Evolutionary conservation across 2,888 invertebrate species (phyloP).

Genomic region (Muschampia staudingeri): DNA sequence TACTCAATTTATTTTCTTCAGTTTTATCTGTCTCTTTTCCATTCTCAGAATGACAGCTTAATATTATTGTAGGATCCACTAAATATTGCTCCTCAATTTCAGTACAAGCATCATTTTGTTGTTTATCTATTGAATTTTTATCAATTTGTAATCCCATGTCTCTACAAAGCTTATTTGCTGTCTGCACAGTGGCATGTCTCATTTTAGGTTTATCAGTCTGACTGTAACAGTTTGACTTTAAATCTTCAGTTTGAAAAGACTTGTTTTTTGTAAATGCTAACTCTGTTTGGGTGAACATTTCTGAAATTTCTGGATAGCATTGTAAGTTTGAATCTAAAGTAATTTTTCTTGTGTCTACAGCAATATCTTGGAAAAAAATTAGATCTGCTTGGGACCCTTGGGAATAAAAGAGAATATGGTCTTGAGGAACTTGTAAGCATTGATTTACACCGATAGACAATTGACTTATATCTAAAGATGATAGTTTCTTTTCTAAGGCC

Average conservation of each 20-base stretch:
- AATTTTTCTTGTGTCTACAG: constrained; percentile 83
- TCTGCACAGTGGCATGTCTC: constrained; percentile 79
- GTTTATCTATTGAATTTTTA: constrained; percentile 60
- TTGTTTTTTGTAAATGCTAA: constrained; percentile 82
- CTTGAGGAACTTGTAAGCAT: constrained; percentile 84
- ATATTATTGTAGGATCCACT: constrained; percentile 64
- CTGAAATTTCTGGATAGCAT: constrained; percentile 76
- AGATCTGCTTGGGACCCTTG: constrained; percentile 87
- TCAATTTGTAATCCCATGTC: constrained; percentile 78
- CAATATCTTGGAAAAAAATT: constrained; percentile 82
- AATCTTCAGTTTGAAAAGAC: constrained; percentile 79
- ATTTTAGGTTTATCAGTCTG: constrained; percentile 83
- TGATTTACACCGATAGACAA: constrained; percentile 84
- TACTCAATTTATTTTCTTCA: constrained; percentile 37
- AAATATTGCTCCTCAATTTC: constrained; percentile 68
- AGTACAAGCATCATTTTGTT: constrained; percentile 75
- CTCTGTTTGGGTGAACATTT: constrained; percentile 86
- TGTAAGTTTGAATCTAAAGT: constrained; percentile 84
- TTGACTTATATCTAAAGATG: constrained; percentile 80
- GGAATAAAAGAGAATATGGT: constrained; percentile 79
- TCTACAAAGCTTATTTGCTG: constrained; percentile 73
- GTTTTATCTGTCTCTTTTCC: constrained; percentile 45
- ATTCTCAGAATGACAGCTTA: constrained; percentile 67
- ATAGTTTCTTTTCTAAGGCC: constrained; percentile 83
- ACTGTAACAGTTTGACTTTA: constrained; percentile 73